phyloP scores from a whole-genome alignment of 1,140 invertebrate species.

The Metaphire vulgaris region DNA sequence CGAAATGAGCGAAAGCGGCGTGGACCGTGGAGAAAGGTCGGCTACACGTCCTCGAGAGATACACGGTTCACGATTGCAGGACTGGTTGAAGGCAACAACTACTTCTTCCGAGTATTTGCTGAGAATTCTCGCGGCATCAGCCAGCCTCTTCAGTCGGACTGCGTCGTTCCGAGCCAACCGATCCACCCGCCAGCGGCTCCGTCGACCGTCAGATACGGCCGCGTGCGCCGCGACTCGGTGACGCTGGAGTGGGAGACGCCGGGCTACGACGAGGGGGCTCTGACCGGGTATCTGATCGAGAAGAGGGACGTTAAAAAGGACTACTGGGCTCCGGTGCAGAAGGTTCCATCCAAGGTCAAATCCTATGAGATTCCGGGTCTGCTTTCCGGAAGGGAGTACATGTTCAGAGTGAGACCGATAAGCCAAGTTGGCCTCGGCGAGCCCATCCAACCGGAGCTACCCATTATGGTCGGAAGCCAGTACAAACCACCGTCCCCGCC shows the following conservation, averaged over 20 bases:
- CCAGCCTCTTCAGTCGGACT: constrained; percentile 76
- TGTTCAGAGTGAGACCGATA: constrained; percentile 84
- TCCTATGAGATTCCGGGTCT: constrained; percentile 88
- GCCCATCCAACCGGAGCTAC: constrained; percentile 68
- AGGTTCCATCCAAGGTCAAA: constrained; percentile 61
- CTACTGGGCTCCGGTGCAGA: constrained; percentile 35
- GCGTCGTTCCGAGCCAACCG: constrained; percentile 84
- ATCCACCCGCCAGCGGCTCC: constrained; percentile 61
- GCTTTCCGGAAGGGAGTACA: constrained; percentile 83
- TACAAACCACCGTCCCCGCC: constrained; percentile 31
- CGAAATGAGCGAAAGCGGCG: constrained; percentile 85
- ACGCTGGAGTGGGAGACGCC: constrained; percentile 93
- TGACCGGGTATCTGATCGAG: constrained; percentile 67
- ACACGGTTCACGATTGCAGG: constrained; percentile 83
- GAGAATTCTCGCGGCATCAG: constrained; percentile 93
- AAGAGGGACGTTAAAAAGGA: constrained; percentile 55
- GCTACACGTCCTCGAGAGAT: constrained; percentile 62
- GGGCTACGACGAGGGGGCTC: constrained; percentile 70
- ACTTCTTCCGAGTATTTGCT: constrained; percentile 87
- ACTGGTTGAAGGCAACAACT: constrained; percentile 77
- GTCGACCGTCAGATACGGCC: constrained; percentile 56
- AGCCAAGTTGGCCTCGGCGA: constrained; percentile 92
- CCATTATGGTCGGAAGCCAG: constrained; percentile 40
- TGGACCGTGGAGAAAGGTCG: constrained; percentile 78
- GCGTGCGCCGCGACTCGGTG: constrained; percentile 86